phyloP scores from a whole-genome alignment of 2,888 invertebrate genomes.

The Tuta absoluta region DNA sequence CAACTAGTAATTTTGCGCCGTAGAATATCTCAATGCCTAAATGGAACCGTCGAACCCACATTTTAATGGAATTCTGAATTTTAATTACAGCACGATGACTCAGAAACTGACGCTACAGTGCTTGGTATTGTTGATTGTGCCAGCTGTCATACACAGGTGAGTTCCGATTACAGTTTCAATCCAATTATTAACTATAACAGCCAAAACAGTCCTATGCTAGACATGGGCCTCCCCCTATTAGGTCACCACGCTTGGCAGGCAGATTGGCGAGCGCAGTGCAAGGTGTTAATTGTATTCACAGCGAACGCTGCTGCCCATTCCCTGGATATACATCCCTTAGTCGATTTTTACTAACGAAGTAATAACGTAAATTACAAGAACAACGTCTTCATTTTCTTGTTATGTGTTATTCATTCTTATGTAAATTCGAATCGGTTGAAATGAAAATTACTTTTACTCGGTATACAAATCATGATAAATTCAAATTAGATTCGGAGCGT shows the following conservation, averaged over 20 bases:
- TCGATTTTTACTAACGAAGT: too few relatives aligned
- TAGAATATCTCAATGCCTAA: not conserved
- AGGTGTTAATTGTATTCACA: too few relatives aligned
- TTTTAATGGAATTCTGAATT: slow-evolving; percentile 23
- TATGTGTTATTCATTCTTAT: not conserved
- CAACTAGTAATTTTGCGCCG: not conserved
- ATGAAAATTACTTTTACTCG: not conserved
- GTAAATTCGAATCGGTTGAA: not conserved
- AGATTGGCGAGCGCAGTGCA: too few relatives aligned
- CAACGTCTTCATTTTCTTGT: too few relatives aligned
- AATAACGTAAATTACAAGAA: too few relatives aligned
- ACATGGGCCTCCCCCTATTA: too few relatives aligned
- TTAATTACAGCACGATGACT: slow-evolving; percentile 66
- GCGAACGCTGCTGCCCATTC: too few relatives aligned
- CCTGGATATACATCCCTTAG: too few relatives aligned
- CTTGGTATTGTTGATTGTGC: slow-evolving; percentile 52
- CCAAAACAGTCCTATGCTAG: too few relatives aligned
- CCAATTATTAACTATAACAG: too few relatives aligned
- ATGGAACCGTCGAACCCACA: not conserved
- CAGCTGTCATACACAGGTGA: slow-evolving; percentile 64
- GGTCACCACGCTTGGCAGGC: too few relatives aligned
- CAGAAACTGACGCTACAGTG: slow-evolving; percentile 49
- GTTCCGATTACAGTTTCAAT: slow-evolving; percentile 33
- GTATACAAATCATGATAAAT: not conserved
- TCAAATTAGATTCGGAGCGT: not conserved